Conservation (phyloP, 92 coral and sea anemone genomes). For the Plumapathes pennacea region DNA sequence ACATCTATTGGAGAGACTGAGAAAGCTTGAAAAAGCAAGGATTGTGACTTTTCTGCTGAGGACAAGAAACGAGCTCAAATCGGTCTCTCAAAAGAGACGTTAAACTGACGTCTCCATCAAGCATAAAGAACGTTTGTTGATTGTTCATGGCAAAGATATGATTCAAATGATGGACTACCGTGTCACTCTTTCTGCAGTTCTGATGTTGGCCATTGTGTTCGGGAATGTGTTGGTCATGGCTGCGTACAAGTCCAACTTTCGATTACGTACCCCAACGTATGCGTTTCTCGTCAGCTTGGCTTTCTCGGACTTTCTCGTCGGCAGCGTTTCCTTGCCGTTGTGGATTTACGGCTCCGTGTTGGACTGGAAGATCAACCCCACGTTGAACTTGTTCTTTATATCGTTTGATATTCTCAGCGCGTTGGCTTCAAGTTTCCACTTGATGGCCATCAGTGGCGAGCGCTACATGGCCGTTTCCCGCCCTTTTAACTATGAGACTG, state of each 20-base stretch:
- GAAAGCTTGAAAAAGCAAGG: too few relatives aligned
- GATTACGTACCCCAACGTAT: slow-evolving; percentile 65
- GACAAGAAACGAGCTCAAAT: too few relatives aligned
- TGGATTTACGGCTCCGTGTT: slow-evolving; percentile 60
- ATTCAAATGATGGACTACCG: too few relatives aligned
- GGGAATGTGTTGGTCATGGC: slow-evolving; percentile 66
- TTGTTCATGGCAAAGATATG: too few relatives aligned
- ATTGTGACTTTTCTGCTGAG: too few relatives aligned
- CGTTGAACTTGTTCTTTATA: slow-evolving; percentile 34
- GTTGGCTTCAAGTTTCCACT: slow-evolving; percentile 86
- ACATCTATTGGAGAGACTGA: too few relatives aligned
- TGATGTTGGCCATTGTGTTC: slow-evolving; percentile 30
- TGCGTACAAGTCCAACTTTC: slow-evolving; percentile 62
- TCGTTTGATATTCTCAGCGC: slow-evolving; percentile 87
- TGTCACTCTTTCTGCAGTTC: slow-evolving; percentile 40
- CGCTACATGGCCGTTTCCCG: slow-evolving; percentile 83
- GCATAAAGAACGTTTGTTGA: too few relatives aligned
- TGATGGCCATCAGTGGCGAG: slow-evolving; percentile 81
- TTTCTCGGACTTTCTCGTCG: slow-evolving; percentile 68
- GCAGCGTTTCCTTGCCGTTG: slow-evolving; percentile 69
- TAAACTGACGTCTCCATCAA: too few relatives aligned
- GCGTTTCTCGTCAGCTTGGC: slow-evolving; percentile 72
- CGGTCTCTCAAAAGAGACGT: too few relatives aligned
- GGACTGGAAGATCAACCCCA: slow-evolving; percentile 38
- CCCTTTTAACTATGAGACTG: slow-evolving; percentile 80